Percentiles rank a stretch among this genome's conserved stretches.
Conservation (phyloP, 2,113 vertebrate genomes). For the Tetraodon nigroviridis region DNA sequence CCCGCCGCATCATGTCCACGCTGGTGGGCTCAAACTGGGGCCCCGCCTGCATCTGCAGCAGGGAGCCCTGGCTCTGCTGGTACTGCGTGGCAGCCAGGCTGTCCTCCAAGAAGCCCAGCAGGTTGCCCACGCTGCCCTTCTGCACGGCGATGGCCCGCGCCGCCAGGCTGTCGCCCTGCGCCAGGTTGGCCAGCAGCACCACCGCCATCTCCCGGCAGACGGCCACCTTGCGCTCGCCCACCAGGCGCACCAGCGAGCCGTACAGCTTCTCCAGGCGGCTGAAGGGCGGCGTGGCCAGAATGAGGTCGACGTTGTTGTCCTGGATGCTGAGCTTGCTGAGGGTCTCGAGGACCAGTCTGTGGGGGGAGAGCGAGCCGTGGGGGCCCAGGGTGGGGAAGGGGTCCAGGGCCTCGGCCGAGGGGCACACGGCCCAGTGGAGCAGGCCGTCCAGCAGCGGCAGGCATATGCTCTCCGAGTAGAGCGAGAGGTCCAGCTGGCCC, state of each 20-base stretch:
- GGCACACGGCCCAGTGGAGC: constrained; percentile 98
- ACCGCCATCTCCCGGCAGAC: constrained; percentile 99
- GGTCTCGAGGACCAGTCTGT: constrained; percentile 98
- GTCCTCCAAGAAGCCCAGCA: constrained; percentile 97
- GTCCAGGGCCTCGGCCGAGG: constrained; percentile 95
- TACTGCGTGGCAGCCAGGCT: constrained; percentile 96
- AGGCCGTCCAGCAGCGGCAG: constrained; percentile 96
- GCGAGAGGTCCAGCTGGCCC: constrained; percentile 95
- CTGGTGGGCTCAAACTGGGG: constrained; percentile 94
- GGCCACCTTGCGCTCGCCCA: constrained; percentile 95
- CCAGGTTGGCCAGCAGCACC: constrained; percentile 95
- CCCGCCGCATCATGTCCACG: constrained; percentile 99
- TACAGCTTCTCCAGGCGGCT: constrained; percentile 96
- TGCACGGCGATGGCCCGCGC: constrained; percentile 92
- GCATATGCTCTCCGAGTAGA: constrained; percentile 97
- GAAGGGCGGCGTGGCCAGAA: constrained; percentile 95
- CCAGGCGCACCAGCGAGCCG: constrained; percentile 91
- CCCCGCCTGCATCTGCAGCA: constrained; percentile 89
- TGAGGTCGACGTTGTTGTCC: constrained; percentile 99
- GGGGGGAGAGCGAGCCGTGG: constrained; percentile 91
- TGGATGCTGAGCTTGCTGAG: constrained; percentile 99
- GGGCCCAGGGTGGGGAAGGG: constrained; percentile 93
- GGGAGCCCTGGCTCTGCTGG: constrained; percentile 90
- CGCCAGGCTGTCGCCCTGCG: constrained; percentile 92
- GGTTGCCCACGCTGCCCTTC: constrained; percentile 95